Conservation (phyloP, 2,113 vertebrate genomes). For the Romanogobio albipinnatus region DNA sequence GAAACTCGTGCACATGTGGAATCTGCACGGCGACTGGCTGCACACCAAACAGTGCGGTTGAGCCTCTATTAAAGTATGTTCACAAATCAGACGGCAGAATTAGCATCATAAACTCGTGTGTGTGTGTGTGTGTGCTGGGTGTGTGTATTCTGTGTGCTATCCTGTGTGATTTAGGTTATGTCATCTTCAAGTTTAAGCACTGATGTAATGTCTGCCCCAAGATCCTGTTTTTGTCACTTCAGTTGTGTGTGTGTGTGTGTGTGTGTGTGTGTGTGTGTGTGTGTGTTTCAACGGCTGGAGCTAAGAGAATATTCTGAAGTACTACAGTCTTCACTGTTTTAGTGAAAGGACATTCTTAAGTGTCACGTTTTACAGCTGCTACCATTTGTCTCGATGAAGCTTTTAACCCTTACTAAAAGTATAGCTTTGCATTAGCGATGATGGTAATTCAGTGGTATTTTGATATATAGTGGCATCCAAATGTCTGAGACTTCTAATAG, state of each 20-base stretch:
- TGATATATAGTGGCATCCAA: not conserved
- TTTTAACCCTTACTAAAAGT: not conserved
- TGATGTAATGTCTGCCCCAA: constrained; percentile 56
- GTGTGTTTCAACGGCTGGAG: constrained; percentile 18
- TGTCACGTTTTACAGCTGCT: constrained; percentile 16
- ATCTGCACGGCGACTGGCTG: constrained; percentile 7
- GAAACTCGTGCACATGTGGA: constrained; percentile 4
- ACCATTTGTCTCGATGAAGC: not conserved
- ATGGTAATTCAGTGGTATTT: not conserved
- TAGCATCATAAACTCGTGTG: not conserved
- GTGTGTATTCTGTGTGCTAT: not conserved
- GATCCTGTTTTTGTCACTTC: constrained; percentile 37
- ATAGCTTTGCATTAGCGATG: not conserved
- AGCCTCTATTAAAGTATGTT: constrained; percentile 2
- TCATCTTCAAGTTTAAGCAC: constrained; percentile 32
- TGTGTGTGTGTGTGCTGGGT: not conserved
- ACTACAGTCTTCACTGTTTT: constrained; percentile 18
- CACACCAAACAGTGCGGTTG: not conserved
- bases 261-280: constrained; percentile 18
- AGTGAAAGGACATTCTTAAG: constrained; percentile 17
- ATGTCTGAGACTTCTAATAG: not conserved
- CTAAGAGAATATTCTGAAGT: constrained; percentile 24
- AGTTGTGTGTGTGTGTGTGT: constrained; percentile 19
- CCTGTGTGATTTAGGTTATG: constrained; percentile 18
- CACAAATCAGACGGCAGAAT: not conserved